A percentile compares a stretch with the other conserved stretches of the same genome.
Evolutionary conservation across 1,140 invertebrate genomes (phyloP).

Genomic region (Panagrolaimus sp.): DNA sequence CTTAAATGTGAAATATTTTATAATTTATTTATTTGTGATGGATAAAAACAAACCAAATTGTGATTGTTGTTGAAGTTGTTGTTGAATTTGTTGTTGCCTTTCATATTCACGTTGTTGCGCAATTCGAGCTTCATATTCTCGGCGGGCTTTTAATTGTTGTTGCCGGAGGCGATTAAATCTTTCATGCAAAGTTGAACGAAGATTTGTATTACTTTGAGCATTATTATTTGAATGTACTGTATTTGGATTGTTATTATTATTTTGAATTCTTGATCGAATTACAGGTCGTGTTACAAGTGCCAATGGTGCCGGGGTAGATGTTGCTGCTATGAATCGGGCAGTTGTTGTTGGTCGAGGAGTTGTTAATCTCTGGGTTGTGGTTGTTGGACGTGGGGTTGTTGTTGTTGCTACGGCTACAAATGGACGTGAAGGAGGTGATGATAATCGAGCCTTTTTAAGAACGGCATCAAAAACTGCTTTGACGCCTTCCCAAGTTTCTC

Average conservation of each 20-base stretch:
- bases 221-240: no score
- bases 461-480: slow-evolving; percentile 59
- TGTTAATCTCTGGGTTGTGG: not conserved
- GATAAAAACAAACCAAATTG: not conserved
- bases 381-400: not conserved
- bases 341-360: not conserved
- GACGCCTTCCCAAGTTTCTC: slow-evolving; percentile 71
- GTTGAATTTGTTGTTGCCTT: slow-evolving; percentile 27
- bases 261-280: no score
- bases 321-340: not conserved
- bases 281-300: not conserved
- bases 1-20: slow-evolving; percentile 5
- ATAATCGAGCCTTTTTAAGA: slow-evolving; percentile 19
- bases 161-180: slow-evolving; percentile 33
- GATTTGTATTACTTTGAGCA: not conserved
- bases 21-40: slow-evolving; percentile 4
- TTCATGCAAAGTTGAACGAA: slow-evolving; percentile 22
- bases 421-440: not conserved
- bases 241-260: no score
- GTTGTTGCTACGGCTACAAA: not conserved
- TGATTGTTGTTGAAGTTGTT: not conserved
- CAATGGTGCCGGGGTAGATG: not conserved
- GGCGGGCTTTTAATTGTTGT: slow-evolving; percentile 33
- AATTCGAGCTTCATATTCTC: slow-evolving; percentile 28
- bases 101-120: slow-evolving; percentile 13